Evolutionary conservation across 2,797 vertebrate genomes (phyloP).

Genomic region (Cuniculus paca): DNA sequence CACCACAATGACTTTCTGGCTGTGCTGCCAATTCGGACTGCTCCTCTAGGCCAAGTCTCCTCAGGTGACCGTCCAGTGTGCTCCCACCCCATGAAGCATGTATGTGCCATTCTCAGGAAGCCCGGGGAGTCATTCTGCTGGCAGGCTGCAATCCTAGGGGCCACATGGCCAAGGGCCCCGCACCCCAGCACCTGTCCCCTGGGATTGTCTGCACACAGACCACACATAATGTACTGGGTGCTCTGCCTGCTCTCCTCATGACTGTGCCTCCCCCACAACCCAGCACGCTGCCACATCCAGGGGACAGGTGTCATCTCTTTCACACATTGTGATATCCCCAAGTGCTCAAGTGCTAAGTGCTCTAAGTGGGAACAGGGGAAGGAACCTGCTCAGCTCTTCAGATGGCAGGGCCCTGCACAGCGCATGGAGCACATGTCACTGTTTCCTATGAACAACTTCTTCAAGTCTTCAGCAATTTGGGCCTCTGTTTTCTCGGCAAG

Average conservation of each 20-base stretch:
- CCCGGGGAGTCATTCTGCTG: neutral
- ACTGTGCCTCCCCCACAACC: neutral
- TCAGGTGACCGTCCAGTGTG: neutral
- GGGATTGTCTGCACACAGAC: neutral
- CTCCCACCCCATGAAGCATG: neutral
- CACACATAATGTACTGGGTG: rapidly evolving
- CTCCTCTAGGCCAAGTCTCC: neutral
- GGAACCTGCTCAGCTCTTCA: neutral
- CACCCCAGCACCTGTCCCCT: neutral
- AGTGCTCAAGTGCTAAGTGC: neutral
- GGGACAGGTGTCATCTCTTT: neutral
- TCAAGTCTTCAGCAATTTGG: neutral
- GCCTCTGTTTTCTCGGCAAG: neutral
- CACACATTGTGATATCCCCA: too few species aligned
- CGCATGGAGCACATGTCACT: rapidly evolving
- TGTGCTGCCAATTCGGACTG: rapidly evolving
- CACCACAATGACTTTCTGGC: neutral
- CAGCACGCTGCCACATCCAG: neutral
- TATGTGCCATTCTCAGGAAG: neutral
- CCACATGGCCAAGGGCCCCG: neutral
- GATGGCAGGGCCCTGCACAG: neutral
- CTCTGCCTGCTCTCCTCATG: neutral
- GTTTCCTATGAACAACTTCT: neutral
- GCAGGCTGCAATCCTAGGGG: neutral
- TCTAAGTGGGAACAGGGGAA: neutral